These are phyloP conservation scores for Melanogrammus aeglefinus DNA, from an alignment of 2,797 vertebrate species.

Conservation along the genomic window DNA sequence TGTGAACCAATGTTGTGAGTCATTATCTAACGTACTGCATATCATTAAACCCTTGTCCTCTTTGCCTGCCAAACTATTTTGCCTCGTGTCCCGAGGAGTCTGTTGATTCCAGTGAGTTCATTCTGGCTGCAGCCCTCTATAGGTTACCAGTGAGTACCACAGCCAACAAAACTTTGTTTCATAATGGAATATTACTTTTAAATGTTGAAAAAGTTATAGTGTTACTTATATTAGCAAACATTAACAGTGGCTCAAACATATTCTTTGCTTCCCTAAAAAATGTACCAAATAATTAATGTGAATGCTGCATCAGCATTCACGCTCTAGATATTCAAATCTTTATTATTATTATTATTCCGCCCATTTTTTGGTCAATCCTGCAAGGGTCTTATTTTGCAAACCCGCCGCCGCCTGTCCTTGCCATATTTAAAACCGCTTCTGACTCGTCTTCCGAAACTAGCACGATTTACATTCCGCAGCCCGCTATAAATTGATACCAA, in stretches of 20 bases:
- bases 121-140: conserved; percentile 50
- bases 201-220: not conserved
- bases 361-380: too few species aligned
- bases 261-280: not conserved
- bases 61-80: conserved; percentile 74
- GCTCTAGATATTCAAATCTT: too few species aligned
- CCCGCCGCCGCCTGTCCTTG: too few species aligned
- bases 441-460: too few species aligned
- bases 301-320: too few species aligned
- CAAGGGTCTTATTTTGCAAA: too few species aligned
- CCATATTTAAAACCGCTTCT: too few species aligned
- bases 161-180: conserved; percentile 9
- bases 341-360: too few species aligned
- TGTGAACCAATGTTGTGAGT: too few species aligned
- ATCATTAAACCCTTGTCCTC: conserved; percentile 17
- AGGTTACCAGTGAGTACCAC: conserved; percentile 44
- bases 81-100: conserved; percentile 68
- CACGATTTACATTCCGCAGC: too few species aligned
- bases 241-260: not conserved
- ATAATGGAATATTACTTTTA: not conserved
- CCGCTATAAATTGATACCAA: too few species aligned
- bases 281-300: not conserved
- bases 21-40: not conserved
- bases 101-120: conserved; percentile 45
- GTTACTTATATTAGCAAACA: not conserved